Base-by-base conservation (phyloP, 2,888 invertebrate genomes). In the Mesorhabditis belari region DNA sequence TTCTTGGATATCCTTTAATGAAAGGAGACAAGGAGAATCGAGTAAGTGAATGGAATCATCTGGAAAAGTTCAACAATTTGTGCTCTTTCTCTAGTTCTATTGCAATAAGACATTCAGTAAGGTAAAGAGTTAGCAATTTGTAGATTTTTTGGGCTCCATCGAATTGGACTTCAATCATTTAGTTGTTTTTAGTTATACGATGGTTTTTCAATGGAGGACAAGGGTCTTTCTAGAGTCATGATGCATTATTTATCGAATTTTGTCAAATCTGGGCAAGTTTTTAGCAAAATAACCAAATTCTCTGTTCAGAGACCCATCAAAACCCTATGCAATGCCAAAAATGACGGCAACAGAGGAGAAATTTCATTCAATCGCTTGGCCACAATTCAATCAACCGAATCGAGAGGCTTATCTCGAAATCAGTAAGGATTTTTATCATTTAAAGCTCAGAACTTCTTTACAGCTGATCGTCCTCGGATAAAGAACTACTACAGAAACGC, bases 181-280 rank as follows among this genome's bases (percentile, higher is more conserved):
- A 9, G 24, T 17, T 2, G 6, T n/a, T 24, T 66, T 55, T 53
- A 73, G 65, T 28, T 74, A 5, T 76, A 74, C 51, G 64, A 71
- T 49, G 69, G 71, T 4, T 79, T 77, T 64, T 71, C 67, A 54
- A 59, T 63, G 24, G 71, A 74, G 27, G 81, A 81, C 63, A 67
- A 67, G 44, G 73, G 71, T 17, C 65, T 81, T 49, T 74, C 77
- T 2, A 65, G 74, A 64, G 77, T 77, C 3, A 71, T 80, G 71
- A 80, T 81, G 79, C 73, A 73, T 49, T 80, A 77, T 62, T 61
- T 81, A 4, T 61, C 77, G 17, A 81, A 81, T 57, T 81, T 81
- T 67, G 79, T 79, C 44, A 79, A 79, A 69, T 74, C 75, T 17
- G 81, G 79, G 79, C 79, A 55, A 28, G n/a, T n/a, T n/a, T n/a